Base-by-base conservation (phyloP, 2,888 invertebrate genomes). In the Anodontia alba region DNA sequence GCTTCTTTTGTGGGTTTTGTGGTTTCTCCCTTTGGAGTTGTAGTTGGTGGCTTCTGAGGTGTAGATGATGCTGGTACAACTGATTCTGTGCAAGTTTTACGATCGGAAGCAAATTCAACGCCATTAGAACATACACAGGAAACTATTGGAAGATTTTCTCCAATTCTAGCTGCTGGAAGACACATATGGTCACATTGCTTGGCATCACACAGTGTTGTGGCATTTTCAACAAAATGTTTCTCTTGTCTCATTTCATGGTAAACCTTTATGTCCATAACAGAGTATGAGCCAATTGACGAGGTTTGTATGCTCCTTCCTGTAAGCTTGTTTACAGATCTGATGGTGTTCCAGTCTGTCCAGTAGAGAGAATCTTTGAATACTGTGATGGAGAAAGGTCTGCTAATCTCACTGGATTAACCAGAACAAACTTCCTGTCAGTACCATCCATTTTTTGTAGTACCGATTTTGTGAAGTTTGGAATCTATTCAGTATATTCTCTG, bases 271-370 rank as follows among this genome's bases (percentile, higher is more conserved):
- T 87, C 89, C 88, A 88, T 88, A 1, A 87, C 87, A 38, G 87
- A 86, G 73, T 83, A 85, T n/a, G 88, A 82, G 26, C 88, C 91
- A 62, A 95, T 95, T 0, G 96, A 92, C 1, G 94, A 85, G 26
- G 97, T 95, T 87, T 96, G 96, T 0, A 97, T 96, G 91, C 97
- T 96, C 90, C 96, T 96, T 17, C 98, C 98, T 87, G 96, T 98
- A 94, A 98, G 98, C 95, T 99, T 99, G 95, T 98, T 98, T 3
- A 98, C 98, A 92, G 97, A 97, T 95, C 97, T 97, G 78, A 99
- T 98, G 91, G 97, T 97, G 93, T 98, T 97, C 99, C 99, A 99
- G 94, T 99, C 99, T 20, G 98, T 98, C 99, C 99, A 99, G 95
- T 98, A 99, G 42, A 99, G 96, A 95, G 96, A 97, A 95, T 99